Base-by-base conservation (phyloP, 2,797 vertebrate species). In the Nannoperca australis region DNA sequence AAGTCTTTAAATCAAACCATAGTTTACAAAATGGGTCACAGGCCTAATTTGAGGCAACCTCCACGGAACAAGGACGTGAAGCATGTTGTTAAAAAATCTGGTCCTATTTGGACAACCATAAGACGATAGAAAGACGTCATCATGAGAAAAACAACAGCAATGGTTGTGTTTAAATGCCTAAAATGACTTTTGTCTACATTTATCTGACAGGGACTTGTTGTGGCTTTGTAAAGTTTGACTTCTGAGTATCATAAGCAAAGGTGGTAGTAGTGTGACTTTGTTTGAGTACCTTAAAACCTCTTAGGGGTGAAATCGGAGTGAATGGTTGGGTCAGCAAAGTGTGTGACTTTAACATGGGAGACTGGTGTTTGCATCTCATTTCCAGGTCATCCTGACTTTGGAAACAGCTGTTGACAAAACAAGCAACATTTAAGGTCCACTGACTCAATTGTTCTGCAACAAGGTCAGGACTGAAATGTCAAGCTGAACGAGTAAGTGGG, bases 1-100 rank as follows among this genome's bases (percentile, higher is more conserved):
- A 64, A 86, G 60, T 83, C 60, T 11, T 73, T 68, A 53, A 88
- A 81, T 82, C 67, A 82, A 42, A 73, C 7, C 27, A 56, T 34
- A 60, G 30, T 74, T 71, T 64, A 71, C 51, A 76, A 88, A 84
- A 82, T 86, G 53, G 72, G 67, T 79, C 74, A 75, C 61, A 45
- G 44, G 34, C 20, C 73, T 44, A 63, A 86, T 82, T 55, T 82
- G 40, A 67, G 24, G 10, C 40, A 71, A 20, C 49, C 50, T 77
- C 34, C 32, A 32, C 2, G 14, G 70, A 59, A 78, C 30, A 53
- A 71, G 56, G 27, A 12, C 0, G 10, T 59, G 18, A 53, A 15
- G 50, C 53, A 17, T 70, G 38, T 59, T 36, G 36, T 9, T 2
- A 9, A 36, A 42, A 51, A 44, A 60, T 50, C 7, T 50, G 13